These are phyloP conservation scores for Rhea pennata DNA, from an alignment of 2,113 vertebrate species.

Conservation along the genomic window DNA sequence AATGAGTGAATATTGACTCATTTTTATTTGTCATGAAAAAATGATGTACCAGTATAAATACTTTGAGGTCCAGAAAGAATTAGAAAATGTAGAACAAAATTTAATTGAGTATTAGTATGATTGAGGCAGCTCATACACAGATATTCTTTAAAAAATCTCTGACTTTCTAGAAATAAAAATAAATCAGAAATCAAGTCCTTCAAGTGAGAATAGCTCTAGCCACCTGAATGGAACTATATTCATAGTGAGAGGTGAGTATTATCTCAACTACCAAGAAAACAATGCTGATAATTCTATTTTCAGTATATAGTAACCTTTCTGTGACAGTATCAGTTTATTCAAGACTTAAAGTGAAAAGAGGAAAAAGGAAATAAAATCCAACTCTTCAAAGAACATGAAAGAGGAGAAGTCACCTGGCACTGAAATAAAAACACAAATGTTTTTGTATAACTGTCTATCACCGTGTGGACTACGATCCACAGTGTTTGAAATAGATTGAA, in stretches of 20 bases:
- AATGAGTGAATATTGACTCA: not conserved
- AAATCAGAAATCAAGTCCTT: not conserved
- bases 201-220: not conserved
- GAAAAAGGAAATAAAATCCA: not conserved
- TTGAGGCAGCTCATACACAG: not conserved
- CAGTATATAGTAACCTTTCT: not conserved
- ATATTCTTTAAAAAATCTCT: not conserved
- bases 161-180: not conserved
- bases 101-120: not conserved
- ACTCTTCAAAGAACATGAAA: not conserved
- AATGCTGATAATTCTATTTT: not conserved
- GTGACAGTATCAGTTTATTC: not conserved
- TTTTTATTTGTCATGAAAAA: not conserved
- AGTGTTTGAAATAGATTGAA: not conserved
- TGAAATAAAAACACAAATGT: not conserved
- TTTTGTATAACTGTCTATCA: constrained; percentile 4
- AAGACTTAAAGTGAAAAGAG: not conserved
- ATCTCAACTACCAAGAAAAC: not conserved
- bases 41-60: not conserved
- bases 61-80: not conserved
- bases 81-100: not conserved
- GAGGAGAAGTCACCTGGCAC: not conserved
- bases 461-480: not conserved
- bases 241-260: not conserved
- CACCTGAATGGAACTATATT: not conserved